Conservation (phyloP, 2,797 vertebrate species). For the Phataginus tetradactyla region DNA sequence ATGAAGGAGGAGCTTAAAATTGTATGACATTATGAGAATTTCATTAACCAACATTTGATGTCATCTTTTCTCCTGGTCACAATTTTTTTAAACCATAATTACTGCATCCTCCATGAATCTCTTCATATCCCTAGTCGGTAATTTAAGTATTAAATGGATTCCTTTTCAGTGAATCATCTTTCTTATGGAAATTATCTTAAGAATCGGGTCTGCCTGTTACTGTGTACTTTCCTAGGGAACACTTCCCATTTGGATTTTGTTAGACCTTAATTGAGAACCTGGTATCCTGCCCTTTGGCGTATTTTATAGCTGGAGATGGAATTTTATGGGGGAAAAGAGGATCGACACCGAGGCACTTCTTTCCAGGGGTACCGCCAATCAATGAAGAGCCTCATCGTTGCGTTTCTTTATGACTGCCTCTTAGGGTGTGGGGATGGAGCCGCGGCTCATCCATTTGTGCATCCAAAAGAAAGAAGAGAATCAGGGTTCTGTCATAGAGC, state of each 20-base stretch:
- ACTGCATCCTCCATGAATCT: neutral
- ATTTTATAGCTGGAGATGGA: too few species aligned
- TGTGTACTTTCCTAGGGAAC: neutral
- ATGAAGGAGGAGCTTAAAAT: neutral
- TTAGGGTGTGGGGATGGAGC: neutral
- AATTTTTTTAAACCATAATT: neutral
- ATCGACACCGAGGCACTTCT: too few species aligned
- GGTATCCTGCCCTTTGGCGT: neutral
- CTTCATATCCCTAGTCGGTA: neutral
- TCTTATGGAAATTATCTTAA: neutral
- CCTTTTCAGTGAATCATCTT: neutral
- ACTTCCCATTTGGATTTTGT: neutral
- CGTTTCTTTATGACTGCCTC: rapidly evolving
- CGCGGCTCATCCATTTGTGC: rapidly evolving
- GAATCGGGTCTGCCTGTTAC: neutral
- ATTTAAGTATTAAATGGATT: neutral
- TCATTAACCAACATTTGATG: neutral
- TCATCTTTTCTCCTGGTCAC: neutral
- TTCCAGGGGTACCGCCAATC: neutral
- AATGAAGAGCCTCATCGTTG: neutral
- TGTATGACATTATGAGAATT: neutral
- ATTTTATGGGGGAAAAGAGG: neutral
- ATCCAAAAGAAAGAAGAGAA: neutral
- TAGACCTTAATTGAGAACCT: rapidly evolving
- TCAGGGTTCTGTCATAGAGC: rapidly evolving